Percentiles rank a stretch among this genome's conserved stretches.
phyloP scores from a whole-genome alignment of 2,888 invertebrate genomes.

The Ischnura elegans region DNA sequence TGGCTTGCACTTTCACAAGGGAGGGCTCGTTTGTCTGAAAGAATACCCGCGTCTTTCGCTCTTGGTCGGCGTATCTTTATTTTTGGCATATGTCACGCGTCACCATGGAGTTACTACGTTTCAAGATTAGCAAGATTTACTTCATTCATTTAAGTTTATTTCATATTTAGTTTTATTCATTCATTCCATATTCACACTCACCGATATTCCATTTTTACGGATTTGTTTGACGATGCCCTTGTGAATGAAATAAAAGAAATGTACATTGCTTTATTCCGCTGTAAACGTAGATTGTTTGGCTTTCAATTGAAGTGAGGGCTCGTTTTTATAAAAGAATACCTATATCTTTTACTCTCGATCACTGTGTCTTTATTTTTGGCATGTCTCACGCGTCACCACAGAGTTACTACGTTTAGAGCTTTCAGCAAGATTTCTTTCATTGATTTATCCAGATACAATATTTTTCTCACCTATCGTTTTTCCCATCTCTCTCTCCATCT shows the following conservation, averaged over 20 bases:
- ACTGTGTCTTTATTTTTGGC: not conserved
- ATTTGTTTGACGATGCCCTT: too few species aligned
- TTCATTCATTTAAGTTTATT: too few species aligned
- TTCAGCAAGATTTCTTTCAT: not conserved
- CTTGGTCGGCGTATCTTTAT: not conserved
- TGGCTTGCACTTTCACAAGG: not conserved
- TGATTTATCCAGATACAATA: not conserved
- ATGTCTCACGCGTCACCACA: not conserved
- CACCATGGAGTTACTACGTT: not conserved
- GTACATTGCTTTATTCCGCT: not conserved
- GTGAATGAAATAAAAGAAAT: too few species aligned
- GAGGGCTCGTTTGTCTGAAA: not conserved
- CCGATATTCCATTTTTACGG: too few species aligned
- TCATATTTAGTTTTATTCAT: too few species aligned
- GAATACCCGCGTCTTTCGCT: not conserved
- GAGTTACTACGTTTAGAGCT: not conserved
- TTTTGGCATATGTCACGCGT: not conserved
- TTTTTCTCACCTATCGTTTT: slow-evolving; percentile 11
- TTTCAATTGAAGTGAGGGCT: not conserved
- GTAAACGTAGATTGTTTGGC: not conserved
- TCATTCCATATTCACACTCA: too few species aligned
- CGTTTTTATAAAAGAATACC: not conserved
- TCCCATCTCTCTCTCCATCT: not conserved
- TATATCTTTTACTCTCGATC: not conserved
- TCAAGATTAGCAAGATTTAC: too few species aligned